Conservation (phyloP, 2,113 vertebrate genomes). For the Oreotragus oreotragus region DNA sequence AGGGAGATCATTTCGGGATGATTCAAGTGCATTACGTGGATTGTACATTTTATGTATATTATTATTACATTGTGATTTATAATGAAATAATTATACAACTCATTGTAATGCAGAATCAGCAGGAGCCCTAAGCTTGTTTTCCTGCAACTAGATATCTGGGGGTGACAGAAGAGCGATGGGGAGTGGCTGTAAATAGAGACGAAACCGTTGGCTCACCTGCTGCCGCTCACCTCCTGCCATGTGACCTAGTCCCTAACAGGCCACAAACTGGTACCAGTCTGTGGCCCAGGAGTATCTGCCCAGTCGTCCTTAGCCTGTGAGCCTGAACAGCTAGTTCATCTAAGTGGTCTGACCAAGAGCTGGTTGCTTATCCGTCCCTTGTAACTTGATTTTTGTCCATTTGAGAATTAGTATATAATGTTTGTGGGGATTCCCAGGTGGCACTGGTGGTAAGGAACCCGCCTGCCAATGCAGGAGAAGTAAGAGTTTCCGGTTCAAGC, state of each 20-base stretch:
- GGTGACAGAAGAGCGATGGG: neutral
- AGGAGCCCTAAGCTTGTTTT: neutral
- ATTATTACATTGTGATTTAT: neutral
- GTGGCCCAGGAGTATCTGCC: neutral
- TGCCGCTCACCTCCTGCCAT: neutral
- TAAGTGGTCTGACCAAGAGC: neutral
- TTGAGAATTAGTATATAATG: neutral
- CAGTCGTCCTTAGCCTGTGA: neutral
- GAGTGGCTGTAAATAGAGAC: neutral
- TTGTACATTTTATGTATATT: neutral
- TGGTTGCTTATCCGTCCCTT: neutral
- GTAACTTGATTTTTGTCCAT: neutral
- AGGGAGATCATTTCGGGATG: neutral
- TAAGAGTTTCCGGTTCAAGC: neutral
- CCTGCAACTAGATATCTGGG: neutral
- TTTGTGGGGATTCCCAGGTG: neutral
- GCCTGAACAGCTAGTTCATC: neutral
- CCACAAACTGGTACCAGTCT: neutral
- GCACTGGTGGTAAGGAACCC: neutral
- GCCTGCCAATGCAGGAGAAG: neutral
- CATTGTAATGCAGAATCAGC: neutral
- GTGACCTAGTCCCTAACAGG: neutral
- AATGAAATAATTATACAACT: neutral
- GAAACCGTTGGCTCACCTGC: neutral
- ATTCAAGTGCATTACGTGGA: fast-evolving